Base-by-base conservation (phyloP, 2,113 vertebrate genomes). In the Caranx ignobilis region DNA sequence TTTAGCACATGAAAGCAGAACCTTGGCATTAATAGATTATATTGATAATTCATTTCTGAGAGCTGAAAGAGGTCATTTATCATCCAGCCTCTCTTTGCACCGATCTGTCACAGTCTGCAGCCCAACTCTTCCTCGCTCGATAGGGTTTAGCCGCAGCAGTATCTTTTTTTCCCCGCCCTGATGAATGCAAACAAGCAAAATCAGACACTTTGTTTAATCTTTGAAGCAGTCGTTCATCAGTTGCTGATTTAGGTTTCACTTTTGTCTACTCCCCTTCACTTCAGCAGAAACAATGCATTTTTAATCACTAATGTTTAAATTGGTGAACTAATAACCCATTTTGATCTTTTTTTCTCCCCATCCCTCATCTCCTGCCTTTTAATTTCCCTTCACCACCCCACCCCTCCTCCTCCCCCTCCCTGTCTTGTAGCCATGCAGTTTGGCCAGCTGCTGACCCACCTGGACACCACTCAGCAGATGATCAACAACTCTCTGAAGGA, bases 381-480 rank as follows among this genome's bases (percentile, higher is more conserved):
- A 1, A 31, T 52, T 37, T 54, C 35, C 31, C 45, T 41, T 10
- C 2, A 8, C 8, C 37, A 5, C 39, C 8, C 39, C 11, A 7
- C 39, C 39, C 39, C 8, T 10, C 39, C 8, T 10, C 39, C 39
- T 9, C 39, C 52, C n/a, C n/a, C 32, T 18, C 13, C 45, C 57
- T 0, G 0, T 52, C n/a, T 64, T 47, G 15, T 61, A 98, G 97
- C 97, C 64, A 96, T 97, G 95, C 97, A 97, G 93, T 98, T 98
- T 31, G 96, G 96, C 11, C 97, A 97, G 91, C 95, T 97, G 68
- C 93, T 98, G 78, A 96, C 96, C 72, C 97, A 98, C 76, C 91
- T 98, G 93, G 97, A 98, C 87, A 97, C 97, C 32, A 97, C 96
- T 3, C 97, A 98, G 93, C 97, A 97, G 91, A 96, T 97, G 95